Evolutionary conservation across 1,140 invertebrate species (phyloP).

Genomic region (Ceratosolen solmsi): DNA sequence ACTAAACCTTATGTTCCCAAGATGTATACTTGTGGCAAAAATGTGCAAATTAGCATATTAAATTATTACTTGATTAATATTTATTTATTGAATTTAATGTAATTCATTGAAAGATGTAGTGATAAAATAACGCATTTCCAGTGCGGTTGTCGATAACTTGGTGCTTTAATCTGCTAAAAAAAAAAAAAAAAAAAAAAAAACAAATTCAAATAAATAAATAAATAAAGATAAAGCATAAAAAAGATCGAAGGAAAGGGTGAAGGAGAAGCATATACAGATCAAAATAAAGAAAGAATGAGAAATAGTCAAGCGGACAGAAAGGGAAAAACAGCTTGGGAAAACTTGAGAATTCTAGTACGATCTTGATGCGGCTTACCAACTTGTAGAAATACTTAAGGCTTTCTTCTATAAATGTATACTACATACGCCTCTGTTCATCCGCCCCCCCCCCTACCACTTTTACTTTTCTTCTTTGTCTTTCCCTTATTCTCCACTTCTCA

Average conservation of each 20-base stretch:
- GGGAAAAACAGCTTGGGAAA: slow-evolving; percentile 24
- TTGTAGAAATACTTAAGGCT: slow-evolving; percentile 44
- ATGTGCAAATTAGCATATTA: no score
- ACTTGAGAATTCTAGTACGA: slow-evolving; percentile 41
- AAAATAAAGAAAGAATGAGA: neutral
- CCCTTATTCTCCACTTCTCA: neutral
- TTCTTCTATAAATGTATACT: slow-evolving; percentile 10
- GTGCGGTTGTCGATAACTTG: no score
- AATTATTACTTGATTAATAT: no score
- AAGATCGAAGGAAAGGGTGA: slow-evolving; percentile 4
- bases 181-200: no score
- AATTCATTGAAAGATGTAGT: no score
- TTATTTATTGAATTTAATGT: no score
- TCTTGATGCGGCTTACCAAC: slow-evolving; percentile 46
- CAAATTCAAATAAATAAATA: no score
- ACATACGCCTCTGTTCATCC: neutral
- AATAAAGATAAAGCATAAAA: neutral
- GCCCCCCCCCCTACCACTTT: neutral
- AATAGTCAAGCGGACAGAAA: neutral
- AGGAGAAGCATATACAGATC: neutral
- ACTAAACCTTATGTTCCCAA: no score
- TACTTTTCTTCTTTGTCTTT: neutral
- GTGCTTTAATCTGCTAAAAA: no score
- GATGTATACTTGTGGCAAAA: no score
- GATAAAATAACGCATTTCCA: no score